Conservation (phyloP, 2,113 vertebrate genomes). For the Muscicapa adusta region DNA sequence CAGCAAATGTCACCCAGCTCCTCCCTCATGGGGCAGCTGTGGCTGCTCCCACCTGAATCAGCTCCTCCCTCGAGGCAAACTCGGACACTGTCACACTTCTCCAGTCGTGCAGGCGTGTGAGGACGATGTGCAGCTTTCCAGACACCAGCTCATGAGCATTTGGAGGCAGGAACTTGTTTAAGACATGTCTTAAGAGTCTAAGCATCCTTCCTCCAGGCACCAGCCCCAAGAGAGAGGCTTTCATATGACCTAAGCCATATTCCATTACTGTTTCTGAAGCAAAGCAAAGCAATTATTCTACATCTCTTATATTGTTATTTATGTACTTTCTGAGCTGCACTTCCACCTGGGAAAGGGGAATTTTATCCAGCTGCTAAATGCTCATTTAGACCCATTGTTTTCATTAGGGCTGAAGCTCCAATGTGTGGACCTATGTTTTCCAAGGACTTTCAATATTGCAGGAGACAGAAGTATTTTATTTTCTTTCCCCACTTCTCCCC, state of each 20-base stretch:
- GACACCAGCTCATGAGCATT: conserved; percentile 71
- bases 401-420: neutral
- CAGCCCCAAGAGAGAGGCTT: rapidly evolving
- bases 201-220: rapidly evolving
- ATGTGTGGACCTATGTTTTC: neutral
- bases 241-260: rapidly evolving
- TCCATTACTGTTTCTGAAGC: rapidly evolving
- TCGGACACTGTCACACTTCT: conserved; percentile 58
- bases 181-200: neutral
- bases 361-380: neutral
- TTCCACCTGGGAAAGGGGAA: neutral
- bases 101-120: conserved; percentile 72
- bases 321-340: neutral
- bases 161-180: conserved; percentile 48
- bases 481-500: neutral
- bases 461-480: neutral
- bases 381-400: neutral
- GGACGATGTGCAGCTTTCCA: conserved; percentile 70
- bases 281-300: neutral
- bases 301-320: neutral
- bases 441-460: neutral
- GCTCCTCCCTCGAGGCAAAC: conserved; percentile 76
- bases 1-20: neutral
- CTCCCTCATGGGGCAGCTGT: rapidly evolving
- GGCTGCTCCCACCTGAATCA: conserved; percentile 70